Conservation (phyloP, 2,888 invertebrate species). For the Sinotaia quadrata region DNA sequence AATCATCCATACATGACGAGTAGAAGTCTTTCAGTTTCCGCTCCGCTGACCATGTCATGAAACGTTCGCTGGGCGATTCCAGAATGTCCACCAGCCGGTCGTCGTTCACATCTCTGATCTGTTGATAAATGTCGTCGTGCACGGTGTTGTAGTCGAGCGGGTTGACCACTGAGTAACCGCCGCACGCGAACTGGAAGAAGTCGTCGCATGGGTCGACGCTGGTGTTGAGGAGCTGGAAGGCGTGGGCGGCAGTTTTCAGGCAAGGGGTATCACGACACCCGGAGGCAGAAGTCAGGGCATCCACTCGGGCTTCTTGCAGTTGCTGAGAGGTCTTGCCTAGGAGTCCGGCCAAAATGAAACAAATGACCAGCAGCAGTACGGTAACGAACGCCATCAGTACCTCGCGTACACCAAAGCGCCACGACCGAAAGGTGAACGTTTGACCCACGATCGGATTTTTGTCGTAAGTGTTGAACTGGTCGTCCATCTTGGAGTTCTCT, state of each 20-base stretch:
- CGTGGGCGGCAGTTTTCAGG: constrained; percentile 52
- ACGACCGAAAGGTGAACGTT: constrained; percentile 39
- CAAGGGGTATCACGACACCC: constrained; percentile 51
- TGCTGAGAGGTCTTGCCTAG: constrained; percentile 34
- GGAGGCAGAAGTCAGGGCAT: constrained; percentile 18
- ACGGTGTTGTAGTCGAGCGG: constrained; percentile 47
- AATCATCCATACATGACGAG: constrained; percentile 75
- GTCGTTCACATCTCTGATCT: constrained; percentile 54
- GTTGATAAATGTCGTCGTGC: constrained; percentile 44
- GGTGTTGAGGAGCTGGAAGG: constrained; percentile 52
- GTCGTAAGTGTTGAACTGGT: constrained; percentile 53
- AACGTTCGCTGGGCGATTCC: constrained; percentile 41
- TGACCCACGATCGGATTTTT: constrained; percentile 50
- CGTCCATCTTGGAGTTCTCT: no score
- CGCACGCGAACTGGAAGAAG: constrained; percentile 70
- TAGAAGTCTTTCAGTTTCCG: constrained; percentile 78
- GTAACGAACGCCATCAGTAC: constrained; percentile 45
- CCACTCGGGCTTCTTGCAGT: constrained; percentile 34
- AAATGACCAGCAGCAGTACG: constrained; percentile 44
- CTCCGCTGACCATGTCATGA: constrained; percentile 70
- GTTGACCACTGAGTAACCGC: constrained; percentile 73
- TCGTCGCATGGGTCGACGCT: constrained; percentile 74
- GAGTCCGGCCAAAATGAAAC: constrained; percentile 51
- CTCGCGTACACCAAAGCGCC: constrained; percentile 52
- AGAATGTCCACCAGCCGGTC: constrained; percentile 50